These are phyloP conservation scores for Falco columbarius DNA, from an alignment of 2,797 vertebrate genomes.

Conservation along the genomic window DNA sequence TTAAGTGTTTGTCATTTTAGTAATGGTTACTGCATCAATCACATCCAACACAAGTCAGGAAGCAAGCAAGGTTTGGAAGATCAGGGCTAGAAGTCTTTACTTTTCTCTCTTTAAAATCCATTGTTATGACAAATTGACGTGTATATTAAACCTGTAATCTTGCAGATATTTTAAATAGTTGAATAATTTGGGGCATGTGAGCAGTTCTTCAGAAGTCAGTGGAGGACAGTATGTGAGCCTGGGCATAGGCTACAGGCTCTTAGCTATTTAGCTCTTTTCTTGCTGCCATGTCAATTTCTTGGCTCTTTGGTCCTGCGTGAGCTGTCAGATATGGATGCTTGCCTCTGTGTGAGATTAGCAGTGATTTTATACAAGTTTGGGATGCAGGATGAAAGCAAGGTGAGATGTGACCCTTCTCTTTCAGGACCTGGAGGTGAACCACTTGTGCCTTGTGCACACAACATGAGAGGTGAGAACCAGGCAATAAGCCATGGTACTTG, in stretches of 20 bases:
- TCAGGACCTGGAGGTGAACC: background rate
- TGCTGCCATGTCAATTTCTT: accelerated
- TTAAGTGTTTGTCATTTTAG: background rate
- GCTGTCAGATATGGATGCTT: accelerated
- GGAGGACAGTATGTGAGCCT: background rate
- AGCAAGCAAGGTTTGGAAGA: background rate
- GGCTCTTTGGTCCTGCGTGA: accelerated
- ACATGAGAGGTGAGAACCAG: background rate
- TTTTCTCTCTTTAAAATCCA: background rate
- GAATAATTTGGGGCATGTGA: background rate
- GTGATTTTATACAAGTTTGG: background rate
- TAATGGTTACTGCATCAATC: background rate
- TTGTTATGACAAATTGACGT: background rate
- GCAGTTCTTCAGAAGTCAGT: background rate
- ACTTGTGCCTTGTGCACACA: accelerated
- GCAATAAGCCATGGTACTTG: background rate
- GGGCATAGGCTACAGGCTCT: background rate
- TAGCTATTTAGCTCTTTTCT: background rate
- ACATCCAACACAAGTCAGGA: background rate
- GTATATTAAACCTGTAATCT: background rate
- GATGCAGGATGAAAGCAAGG: background rate
- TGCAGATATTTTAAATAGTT: background rate
- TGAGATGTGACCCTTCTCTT: background rate
- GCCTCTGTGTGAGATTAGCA: background rate
- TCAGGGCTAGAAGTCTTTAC: background rate